Percentiles rank a stretch among this genome's conserved stretches.
These are phyloP conservation scores for Zoanthus gigantus DNA, from an alignment of 92 coral and sea anemone genomes.

Conservation along the genomic window DNA sequence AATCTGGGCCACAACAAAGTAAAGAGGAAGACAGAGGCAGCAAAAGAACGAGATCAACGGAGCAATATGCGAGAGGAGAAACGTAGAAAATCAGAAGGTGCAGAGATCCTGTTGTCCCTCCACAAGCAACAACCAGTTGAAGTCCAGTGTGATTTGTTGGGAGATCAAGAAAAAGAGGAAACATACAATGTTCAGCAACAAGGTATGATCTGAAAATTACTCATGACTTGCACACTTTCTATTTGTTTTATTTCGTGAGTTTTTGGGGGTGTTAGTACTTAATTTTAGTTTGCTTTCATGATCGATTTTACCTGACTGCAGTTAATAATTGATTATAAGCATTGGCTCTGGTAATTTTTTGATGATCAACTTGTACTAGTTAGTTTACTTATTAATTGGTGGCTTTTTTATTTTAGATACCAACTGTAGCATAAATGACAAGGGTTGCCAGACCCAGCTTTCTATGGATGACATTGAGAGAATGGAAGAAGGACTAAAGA, in stretches of 20 bases:
- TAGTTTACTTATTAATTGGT: neutral
- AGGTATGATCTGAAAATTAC: conserved; percentile 6
- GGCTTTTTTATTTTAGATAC: conserved; percentile 5
- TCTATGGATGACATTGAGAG: conserved; percentile 8
- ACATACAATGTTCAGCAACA: conserved; percentile 7
- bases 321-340: neutral
- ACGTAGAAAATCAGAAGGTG: conserved; percentile 10
- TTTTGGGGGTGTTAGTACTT: conserved; percentile 6
- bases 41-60: conserved; percentile 6
- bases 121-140: conserved; percentile 19
- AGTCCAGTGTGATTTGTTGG: conserved; percentile 9
- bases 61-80: conserved; percentile 13
- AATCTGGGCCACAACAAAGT: conserved; percentile 20
- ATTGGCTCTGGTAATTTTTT: conserved; percentile 6
- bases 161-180: conserved; percentile 7
- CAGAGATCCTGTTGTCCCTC: conserved; percentile 10
- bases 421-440: conserved; percentile 7
- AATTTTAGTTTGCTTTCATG: conserved; percentile 1
- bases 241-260: conserved; percentile 1
- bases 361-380: conserved; percentile 7
- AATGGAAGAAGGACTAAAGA: conserved; percentile 4
- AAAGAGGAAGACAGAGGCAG: neutral
- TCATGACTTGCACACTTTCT: conserved; percentile 2
- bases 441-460: neutral
- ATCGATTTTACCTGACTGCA: conserved; percentile 1